Percentiles rank a stretch among this genome's conserved stretches.
phyloP scores from a whole-genome alignment of 2,888 invertebrate species.

The Mechanitis messenoides region DNA sequence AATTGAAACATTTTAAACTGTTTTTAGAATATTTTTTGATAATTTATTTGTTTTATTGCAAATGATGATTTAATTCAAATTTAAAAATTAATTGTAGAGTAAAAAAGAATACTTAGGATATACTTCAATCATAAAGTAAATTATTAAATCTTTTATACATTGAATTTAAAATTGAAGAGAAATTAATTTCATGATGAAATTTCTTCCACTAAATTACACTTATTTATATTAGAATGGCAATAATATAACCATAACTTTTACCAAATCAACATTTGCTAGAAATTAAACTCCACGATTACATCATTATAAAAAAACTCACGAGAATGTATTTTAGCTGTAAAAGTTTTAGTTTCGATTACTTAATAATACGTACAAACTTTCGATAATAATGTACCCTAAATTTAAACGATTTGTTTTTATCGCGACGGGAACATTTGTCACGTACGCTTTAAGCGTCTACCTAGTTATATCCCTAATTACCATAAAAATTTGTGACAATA shows the following conservation, averaged over 20 bases:
- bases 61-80: no score
- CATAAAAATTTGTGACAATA: constrained; percentile 64
- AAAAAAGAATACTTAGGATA: no score
- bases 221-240: no score
- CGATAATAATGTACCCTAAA: constrained; percentile 14
- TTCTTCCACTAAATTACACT: no score
- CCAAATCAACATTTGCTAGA: neutral
- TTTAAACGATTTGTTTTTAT: constrained; percentile 32
- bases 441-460: constrained; percentile 15
- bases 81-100: no score
- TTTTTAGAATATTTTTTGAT: no score
- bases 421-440: constrained; percentile 17
- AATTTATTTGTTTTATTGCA: no score
- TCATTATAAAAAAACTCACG: constrained; percentile 1
- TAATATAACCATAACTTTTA: neutral
- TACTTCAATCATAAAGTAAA: no score
- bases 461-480: constrained; percentile 43
- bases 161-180: no score
- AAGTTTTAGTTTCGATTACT: constrained; percentile 1
- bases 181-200: no score
- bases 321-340: neutral
- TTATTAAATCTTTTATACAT: no score
- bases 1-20: no score
- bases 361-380: constrained; percentile 6
- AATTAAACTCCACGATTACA: constrained; percentile 3